A percentile compares a stretch with the other conserved stretches of the same genome.
Evolutionary conservation across 2,113 vertebrate genomes (phyloP).

Genomic region (Callaeas wilsoni): DNA sequence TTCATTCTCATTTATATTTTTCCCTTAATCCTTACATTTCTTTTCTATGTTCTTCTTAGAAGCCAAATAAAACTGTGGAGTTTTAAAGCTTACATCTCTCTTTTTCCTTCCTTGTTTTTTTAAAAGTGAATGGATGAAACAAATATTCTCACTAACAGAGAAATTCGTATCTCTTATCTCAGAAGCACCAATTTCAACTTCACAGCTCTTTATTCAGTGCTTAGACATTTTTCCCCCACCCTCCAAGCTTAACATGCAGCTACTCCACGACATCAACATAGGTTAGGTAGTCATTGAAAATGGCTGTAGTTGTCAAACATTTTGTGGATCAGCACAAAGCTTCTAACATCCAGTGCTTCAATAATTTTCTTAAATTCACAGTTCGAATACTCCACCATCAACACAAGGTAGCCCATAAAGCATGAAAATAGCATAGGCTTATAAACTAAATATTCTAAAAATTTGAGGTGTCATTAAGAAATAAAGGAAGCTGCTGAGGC

Average conservation of each 20-base stretch:
- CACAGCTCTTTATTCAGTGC: background rate
- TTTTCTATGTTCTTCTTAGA: background rate
- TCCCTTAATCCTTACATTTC: slow-evolving; percentile 15
- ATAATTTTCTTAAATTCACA: background rate
- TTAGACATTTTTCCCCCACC: background rate
- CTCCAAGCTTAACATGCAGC: background rate
- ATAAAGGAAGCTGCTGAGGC: background rate
- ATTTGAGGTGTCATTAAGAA: background rate
- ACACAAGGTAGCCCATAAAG: background rate
- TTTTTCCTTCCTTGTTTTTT: background rate
- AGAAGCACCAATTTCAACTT: background rate
- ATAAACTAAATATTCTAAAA: background rate
- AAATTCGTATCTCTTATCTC: background rate
- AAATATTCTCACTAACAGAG: background rate
- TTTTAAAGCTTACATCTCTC: background rate
- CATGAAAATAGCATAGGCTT: background rate
- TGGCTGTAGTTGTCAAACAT: background rate
- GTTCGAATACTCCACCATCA: background rate
- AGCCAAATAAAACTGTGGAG: background rate
- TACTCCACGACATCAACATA: background rate
- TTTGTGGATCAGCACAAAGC: background rate
- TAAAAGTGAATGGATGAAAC: background rate
- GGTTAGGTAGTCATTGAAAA: background rate
- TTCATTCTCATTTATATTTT: slow-evolving; percentile 44
- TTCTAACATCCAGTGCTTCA: background rate